These are phyloP conservation scores for Drosophila prostipennis DNA, from an alignment of 2,888 invertebrate genomes.

Conservation along the genomic window DNA sequence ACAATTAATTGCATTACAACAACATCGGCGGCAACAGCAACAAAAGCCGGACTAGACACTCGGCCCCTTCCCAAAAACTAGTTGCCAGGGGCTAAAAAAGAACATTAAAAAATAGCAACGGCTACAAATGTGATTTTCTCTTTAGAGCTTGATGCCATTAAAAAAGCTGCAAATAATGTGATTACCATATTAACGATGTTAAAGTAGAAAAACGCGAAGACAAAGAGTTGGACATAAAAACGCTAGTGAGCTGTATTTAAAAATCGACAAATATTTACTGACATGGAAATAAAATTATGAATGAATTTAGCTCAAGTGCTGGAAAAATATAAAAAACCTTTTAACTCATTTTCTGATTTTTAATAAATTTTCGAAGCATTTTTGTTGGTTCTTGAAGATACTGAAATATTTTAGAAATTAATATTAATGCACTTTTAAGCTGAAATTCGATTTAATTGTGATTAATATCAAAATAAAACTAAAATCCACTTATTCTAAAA, in stretches of 20 bases:
- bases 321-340: background rate
- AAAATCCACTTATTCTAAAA: too few species aligned
- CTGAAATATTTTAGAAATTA: background rate
- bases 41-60: slow-evolving; percentile 36
- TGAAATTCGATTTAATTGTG: too few species aligned
- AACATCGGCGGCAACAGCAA: slow-evolving; percentile 19
- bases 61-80: slow-evolving; percentile 14
- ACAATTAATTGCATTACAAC: slow-evolving; percentile 74
- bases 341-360: background rate
- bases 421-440: too few species aligned
- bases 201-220: slow-evolving; percentile 15
- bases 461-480: too few species aligned
- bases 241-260: too few species aligned
- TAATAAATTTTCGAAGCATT: too few species aligned
- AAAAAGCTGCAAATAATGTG: slow-evolving; percentile 29
- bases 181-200: slow-evolving; percentile 36
- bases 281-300: background rate
- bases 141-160: slow-evolving; percentile 44
- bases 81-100: slow-evolving; percentile 24
- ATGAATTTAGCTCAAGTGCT: background rate
- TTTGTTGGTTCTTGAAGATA: too few species aligned
- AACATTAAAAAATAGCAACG: background rate
- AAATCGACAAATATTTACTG: background rate
- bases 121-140: slow-evolving; percentile 26
- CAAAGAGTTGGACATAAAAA: too few species aligned